A percentile compares a stretch with the other conserved stretches of the same genome.
Conservation (phyloP, 2,113 vertebrate species). For the Burhinus oedicnemus region DNA sequence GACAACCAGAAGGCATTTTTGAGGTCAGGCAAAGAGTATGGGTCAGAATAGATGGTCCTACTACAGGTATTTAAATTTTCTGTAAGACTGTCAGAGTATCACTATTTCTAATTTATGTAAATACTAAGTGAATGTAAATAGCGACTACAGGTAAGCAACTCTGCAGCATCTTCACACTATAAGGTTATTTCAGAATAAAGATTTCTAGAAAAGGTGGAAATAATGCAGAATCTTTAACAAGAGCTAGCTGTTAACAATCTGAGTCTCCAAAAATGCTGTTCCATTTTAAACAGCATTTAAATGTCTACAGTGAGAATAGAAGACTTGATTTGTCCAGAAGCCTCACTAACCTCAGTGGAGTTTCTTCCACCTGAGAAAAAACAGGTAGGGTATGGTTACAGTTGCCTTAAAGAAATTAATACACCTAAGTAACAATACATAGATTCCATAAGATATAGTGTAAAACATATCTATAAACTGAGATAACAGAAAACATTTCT, state of each 20-base stretch:
- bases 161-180: not conserved
- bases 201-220: not conserved
- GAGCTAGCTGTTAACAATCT: not conserved
- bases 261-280: not conserved
- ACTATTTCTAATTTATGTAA: not conserved
- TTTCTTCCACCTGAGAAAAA: not conserved
- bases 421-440: not conserved
- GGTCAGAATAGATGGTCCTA: not conserved
- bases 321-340: not conserved
- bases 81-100: not conserved
- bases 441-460: not conserved
- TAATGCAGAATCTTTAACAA: not conserved
- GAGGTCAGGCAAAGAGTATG: not conserved
- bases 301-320: not conserved
- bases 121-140: not conserved
- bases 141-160: not conserved
- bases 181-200: not conserved
- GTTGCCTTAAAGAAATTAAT: not conserved
- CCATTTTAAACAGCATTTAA: not conserved
- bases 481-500: not conserved
- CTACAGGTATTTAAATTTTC: not conserved
- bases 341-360: not conserved
- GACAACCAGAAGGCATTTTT: not conserved
- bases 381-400: not conserved
- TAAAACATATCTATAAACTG: not conserved